Evolutionary conservation across 64 coral and sea anemone species (phyloP).

Genomic region (Catalaphyllia jardinei): DNA sequence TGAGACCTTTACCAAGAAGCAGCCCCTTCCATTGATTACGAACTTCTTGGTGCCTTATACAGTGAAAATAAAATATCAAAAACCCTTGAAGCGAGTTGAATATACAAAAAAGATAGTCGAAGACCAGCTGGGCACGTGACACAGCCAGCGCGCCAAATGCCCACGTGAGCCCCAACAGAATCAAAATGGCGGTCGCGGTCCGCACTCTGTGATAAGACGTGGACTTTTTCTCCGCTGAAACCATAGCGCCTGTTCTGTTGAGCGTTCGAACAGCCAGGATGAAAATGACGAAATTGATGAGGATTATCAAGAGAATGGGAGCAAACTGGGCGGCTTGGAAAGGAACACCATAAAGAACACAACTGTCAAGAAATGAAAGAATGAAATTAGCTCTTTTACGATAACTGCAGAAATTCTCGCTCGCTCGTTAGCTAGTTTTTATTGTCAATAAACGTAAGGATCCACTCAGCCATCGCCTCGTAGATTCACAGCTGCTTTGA

Average conservation of each 20-base stretch:
- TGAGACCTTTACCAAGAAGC: conserved; percentile 23
- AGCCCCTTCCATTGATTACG: conserved; percentile 74
- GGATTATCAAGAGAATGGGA: conserved; percentile 61
- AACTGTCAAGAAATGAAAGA: conserved; percentile 35
- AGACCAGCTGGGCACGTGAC: conserved; percentile 53
- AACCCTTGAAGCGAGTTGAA: conserved; percentile 92
- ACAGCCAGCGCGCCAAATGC: conserved; percentile 76
- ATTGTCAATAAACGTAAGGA: too few species aligned
- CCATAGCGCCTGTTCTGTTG: conserved; percentile 15
- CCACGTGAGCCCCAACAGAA: conserved; percentile 83
- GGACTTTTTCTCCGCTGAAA: conserved; percentile 74
- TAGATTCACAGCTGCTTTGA: too few species aligned
- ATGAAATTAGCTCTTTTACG: too few species aligned
- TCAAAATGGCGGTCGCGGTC: conserved; percentile 75
- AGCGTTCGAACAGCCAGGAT: conserved; percentile 55
- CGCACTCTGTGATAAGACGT: conserved; percentile 52
- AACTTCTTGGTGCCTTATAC: conserved; percentile 75
- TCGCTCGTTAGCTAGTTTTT: too few species aligned
- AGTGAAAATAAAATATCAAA: conserved; percentile 91
- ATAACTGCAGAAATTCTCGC: too few species aligned
- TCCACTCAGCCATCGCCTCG: too few species aligned
- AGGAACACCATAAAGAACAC: conserved; percentile 69
- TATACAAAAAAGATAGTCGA: conserved; percentile 92
- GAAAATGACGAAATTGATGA: conserved; percentile 70
- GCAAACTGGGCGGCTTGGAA: conserved; percentile 63